Conservation (phyloP, 2,113 vertebrate species). For the Colinus virginianus region DNA sequence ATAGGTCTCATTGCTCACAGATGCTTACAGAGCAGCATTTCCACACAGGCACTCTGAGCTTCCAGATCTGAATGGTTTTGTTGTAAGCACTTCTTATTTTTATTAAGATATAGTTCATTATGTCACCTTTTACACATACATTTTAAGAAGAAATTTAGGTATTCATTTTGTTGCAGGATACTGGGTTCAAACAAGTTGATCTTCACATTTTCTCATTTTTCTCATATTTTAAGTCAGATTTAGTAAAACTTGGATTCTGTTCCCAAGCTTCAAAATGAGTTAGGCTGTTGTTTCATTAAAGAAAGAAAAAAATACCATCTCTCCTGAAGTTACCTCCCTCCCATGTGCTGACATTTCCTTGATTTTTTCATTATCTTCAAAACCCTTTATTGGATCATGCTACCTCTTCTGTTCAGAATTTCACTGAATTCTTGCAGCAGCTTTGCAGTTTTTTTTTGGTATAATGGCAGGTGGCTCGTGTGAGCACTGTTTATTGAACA, state of each 20-base stretch:
- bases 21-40: background rate
- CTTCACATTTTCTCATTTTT: background rate
- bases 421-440: background rate
- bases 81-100: background rate
- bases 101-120: background rate
- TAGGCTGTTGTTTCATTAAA: background rate
- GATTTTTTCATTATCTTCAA: background rate
- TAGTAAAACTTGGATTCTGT: background rate
- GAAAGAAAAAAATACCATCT: background rate
- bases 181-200: background rate
- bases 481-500: background rate
- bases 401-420: background rate
- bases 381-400: accelerated
- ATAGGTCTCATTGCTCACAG: background rate
- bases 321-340: background rate
- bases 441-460: background rate
- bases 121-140: background rate
- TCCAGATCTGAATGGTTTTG: background rate
- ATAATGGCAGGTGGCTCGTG: accelerated
- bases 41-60: background rate
- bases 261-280: background rate
- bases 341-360: background rate
- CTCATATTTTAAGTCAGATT: background rate
- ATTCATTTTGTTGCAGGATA: background rate
- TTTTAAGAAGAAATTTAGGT: background rate